Base-by-base conservation (phyloP, 2,888 invertebrate genomes). In the Rutpela maculata region DNA sequence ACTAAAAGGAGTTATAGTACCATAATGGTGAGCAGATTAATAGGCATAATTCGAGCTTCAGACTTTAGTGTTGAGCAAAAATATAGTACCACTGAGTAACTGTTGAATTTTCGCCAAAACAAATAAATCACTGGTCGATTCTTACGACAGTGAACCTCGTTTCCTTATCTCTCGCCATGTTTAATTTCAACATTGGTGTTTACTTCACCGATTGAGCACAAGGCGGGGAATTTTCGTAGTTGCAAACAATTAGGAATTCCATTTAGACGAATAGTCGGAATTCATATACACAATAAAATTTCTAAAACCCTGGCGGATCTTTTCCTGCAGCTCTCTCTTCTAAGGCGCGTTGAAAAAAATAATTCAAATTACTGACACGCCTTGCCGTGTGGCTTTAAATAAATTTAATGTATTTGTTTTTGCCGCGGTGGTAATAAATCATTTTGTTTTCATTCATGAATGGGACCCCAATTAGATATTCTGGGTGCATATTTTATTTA, bases 361-460 rank as follows among this genome's bases (percentile, higher is more conserved):
- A 50, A 50, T 50, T 50, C 50, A 50, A 50, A 50, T 50, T 50
- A 6, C 15, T 5, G 50, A 17, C 50, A 50, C 50, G 15, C n/a
- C 15, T 15, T 0, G n/a, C 12, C 50, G 15, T n/a, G n/a, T n/a
- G 50, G 50, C n/a, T 50, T n/a, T 50, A 50, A 50, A 50, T 50
- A 50, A 50, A 50, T 50, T 50, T 50, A 50, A 26, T 67, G 26
- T 55, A 22, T 50, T 60, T 70, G 60, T 19, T 60, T 56, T 60
- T 19, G 22, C 68, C 11, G 57, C 59, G 60, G 43, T 18, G 19
- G 56, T 7, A 35, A 60, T 70, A 70, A 60, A 70, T 70, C 38
- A 70, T 59, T 55, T 50, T 57, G 57, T 70, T 69, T 70, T 70
- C 70, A 70, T 70, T 70, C 70, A 70, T 70, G 35, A 43, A 70